phyloP scores from a whole-genome alignment of 2,113 vertebrate species.

The Phainopepla nitens region DNA sequence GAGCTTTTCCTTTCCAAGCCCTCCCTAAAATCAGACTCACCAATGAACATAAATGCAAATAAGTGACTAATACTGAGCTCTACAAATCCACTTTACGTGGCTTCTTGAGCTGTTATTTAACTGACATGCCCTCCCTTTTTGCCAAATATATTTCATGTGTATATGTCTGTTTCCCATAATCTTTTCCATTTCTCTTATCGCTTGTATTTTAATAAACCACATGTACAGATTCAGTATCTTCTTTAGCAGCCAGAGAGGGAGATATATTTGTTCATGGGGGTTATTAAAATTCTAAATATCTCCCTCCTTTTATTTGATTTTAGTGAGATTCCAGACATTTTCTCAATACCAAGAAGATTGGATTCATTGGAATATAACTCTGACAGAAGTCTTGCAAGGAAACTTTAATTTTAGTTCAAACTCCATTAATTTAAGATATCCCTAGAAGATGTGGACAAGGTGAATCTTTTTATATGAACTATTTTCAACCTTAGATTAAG shows the following conservation, averaged over 20 bases:
- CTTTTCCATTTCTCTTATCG: constrained; percentile 37
- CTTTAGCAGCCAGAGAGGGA: background rate
- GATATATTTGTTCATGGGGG: constrained; percentile 18
- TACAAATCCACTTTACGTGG: background rate
- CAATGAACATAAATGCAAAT: background rate
- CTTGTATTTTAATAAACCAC: constrained; percentile 47
- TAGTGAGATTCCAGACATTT: constrained; percentile 35
- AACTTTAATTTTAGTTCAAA: constrained; percentile 15
- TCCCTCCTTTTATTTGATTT: constrained; percentile 59
- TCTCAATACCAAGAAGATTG: constrained; percentile 1
- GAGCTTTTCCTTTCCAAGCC: background rate
- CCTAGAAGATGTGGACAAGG: background rate
- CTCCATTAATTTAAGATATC: background rate
- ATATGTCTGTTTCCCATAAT: background rate
- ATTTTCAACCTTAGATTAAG: background rate
- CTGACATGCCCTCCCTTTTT: background rate
- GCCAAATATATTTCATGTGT: background rate
- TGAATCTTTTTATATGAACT: background rate
- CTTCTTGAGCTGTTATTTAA: constrained; percentile 9
- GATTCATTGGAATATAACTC: constrained; percentile 25
- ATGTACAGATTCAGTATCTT: constrained; percentile 23
- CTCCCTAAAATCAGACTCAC: background rate
- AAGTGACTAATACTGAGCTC: background rate
- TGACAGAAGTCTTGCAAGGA: background rate
- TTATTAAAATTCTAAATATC: constrained; percentile 59